phyloP scores from a whole-genome alignment of 2,888 invertebrate genomes.

The Orthosia gracilis region DNA sequence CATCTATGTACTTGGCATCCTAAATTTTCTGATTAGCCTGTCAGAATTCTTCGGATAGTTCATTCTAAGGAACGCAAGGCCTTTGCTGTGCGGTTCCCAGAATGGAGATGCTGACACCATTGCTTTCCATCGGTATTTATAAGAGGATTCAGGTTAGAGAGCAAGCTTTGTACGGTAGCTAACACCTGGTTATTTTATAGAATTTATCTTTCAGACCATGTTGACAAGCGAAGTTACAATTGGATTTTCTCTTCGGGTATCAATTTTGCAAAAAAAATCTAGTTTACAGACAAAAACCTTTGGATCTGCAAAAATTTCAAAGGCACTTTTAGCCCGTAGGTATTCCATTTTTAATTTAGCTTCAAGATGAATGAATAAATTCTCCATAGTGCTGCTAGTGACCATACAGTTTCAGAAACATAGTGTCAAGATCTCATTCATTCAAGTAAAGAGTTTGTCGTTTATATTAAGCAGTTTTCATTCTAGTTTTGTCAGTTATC shows the following conservation, averaged over 20 bases:
- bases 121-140: slow-evolving; percentile 24
- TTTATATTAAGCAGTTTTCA: not conserved
- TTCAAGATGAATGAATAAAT: not conserved
- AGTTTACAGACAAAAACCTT: no score
- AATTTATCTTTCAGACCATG: slow-evolving; percentile 1
- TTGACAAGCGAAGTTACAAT: not conserved
- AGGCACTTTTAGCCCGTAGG: no score
- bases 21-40: slow-evolving; percentile 40
- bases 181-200: slow-evolving; percentile 12
- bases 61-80: not conserved
- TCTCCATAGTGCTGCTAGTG: not conserved
- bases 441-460: not conserved
- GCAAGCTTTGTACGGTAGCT: not conserved
- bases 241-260: not conserved
- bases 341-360: no score
- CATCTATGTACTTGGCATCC: slow-evolving; percentile 21
- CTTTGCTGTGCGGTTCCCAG: slow-evolving; percentile 9
- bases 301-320: no score
- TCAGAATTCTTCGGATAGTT: slow-evolving; percentile 41
- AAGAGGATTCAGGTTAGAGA: slow-evolving; percentile 18
- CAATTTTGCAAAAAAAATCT: not conserved
- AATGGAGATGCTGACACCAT: slow-evolving; percentile 36
- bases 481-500: not conserved
- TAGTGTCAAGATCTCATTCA: not conserved
- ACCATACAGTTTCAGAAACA: not conserved